These are phyloP conservation scores for Tauraco hartlaubi DNA, from an alignment of 2,797 vertebrate genomes.

Conservation along the genomic window DNA sequence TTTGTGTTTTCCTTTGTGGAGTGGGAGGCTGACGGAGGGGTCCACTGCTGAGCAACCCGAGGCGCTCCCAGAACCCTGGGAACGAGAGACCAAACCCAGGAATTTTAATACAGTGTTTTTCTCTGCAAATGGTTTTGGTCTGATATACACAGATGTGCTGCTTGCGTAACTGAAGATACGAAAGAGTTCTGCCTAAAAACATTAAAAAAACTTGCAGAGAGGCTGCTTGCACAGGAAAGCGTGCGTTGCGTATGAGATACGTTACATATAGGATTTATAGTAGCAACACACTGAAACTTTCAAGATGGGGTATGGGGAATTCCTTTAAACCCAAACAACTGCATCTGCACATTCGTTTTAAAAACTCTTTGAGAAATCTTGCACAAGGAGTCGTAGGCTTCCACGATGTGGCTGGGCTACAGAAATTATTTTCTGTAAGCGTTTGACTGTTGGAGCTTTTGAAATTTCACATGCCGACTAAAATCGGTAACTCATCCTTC, in stretches of 20 bases:
- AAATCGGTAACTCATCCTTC: background rate
- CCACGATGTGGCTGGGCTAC: background rate
- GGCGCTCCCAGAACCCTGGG: constrained; percentile 38
- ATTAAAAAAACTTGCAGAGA: background rate
- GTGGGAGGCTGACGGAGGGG: constrained; percentile 12
- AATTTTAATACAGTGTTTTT: constrained; percentile 68
- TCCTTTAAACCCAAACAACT: background rate
- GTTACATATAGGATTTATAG: background rate
- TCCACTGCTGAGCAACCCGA: constrained; percentile 52
- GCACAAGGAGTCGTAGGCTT: background rate
- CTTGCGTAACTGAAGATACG: constrained; percentile 55
- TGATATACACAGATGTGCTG: constrained; percentile 56
- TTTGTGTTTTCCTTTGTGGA: background rate
- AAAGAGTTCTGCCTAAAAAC: constrained; percentile 18
- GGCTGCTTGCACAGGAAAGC: background rate
- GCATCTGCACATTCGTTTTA: background rate
- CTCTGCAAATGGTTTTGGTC: constrained; percentile 61
- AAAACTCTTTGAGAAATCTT: background rate
- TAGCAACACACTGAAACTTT: background rate
- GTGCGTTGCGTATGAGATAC: rapidly evolving
- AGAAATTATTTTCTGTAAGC: background rate
- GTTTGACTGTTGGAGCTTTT: background rate
- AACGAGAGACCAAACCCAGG: constrained; percentile 44
- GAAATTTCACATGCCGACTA: background rate
- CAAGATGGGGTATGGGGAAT: background rate